Base-by-base conservation (phyloP, 2,113 vertebrate species). In the Fregetta grallaria region DNA sequence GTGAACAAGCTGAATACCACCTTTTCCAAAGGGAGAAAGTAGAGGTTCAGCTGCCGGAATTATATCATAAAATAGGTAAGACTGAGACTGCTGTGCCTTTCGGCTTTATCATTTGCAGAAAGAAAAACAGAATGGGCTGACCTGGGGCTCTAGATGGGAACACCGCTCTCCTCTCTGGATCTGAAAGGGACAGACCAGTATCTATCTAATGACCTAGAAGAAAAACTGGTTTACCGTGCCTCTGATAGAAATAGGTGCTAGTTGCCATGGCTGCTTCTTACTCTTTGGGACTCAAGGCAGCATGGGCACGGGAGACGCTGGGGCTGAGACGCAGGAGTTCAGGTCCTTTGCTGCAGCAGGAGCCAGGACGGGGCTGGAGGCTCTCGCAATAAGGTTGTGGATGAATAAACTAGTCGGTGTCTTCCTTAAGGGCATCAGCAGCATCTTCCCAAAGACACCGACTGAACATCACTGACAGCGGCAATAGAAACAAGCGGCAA, bases 1-100 rank as follows among this genome's bases (percentile, higher is more conserved):
- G 99, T 38, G 99, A 99, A 49, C 99, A 99, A 97, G 99, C 99
- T 0, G 99, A 99, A 91, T 99, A 99, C 67, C 99, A 99, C 49
- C 99, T 99, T 55, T 99, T 99, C 97, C 99, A 99, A 86, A 98
- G 99, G 80, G 99, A 99, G 97, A 99, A 99, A 96, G 99, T 99
- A 68, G 99, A 99, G 97, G 99, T 99, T 55, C 99, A 99, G 92
- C 98, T 99, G 61, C 99, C 99, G 0, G 99, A 99, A 76, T 93
- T 99, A 44, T 99, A 99, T 89, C 99, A 99, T 91, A 99, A 99
- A 97, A 99, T 99, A 95, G 99, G 99, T 98, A 98, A 98, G 83
- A 16, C 70, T 40, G 74, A 25, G 63, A 7, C 66, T 42, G 55
- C 72, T 6, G 6, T 15, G 47, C 42, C 62, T 44, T 8, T 15